Evolutionary conservation across 2,888 invertebrate genomes (phyloP).

Genomic region (Melinaea marsaeus): DNA sequence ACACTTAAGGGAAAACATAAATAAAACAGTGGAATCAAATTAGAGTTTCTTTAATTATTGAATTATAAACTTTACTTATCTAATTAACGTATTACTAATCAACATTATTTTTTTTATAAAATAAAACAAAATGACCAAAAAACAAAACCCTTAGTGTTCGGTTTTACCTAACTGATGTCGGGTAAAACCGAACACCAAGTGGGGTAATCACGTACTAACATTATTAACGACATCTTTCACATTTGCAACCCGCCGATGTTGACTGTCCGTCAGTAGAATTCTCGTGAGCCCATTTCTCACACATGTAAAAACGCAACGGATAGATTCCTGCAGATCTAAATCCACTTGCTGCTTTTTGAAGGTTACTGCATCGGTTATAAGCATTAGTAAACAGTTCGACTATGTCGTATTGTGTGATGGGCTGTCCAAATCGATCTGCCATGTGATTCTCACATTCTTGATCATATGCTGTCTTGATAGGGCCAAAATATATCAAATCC

Average conservation of each 20-base stretch:
- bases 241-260: slow-evolving; percentile 7
- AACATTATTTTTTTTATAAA: slow-evolving; percentile 1
- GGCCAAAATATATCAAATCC: no score
- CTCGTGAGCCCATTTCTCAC: slow-evolving; percentile 6
- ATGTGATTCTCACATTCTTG: no score
- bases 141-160: background rate
- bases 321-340: no score
- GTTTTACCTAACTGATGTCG: background rate
- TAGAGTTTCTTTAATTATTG: background rate
- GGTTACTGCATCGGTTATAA: no score
- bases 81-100: background rate
- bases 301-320: slow-evolving; percentile 1
- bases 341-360: no score
- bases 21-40: slow-evolving; percentile 11
- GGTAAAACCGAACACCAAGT: background rate
- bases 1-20: slow-evolving; percentile 10
- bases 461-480: no score
- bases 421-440: no score
- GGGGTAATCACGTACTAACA: slow-evolving; percentile 9
- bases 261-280: slow-evolving; percentile 5
- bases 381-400: no score
- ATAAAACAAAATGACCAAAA: background rate
- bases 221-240: slow-evolving; percentile 3
- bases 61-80: slow-evolving; percentile 1
- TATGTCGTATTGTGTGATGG: no score